Base-by-base conservation (phyloP, 2,888 invertebrate genomes). In the Cryptocephalus primarius region DNA sequence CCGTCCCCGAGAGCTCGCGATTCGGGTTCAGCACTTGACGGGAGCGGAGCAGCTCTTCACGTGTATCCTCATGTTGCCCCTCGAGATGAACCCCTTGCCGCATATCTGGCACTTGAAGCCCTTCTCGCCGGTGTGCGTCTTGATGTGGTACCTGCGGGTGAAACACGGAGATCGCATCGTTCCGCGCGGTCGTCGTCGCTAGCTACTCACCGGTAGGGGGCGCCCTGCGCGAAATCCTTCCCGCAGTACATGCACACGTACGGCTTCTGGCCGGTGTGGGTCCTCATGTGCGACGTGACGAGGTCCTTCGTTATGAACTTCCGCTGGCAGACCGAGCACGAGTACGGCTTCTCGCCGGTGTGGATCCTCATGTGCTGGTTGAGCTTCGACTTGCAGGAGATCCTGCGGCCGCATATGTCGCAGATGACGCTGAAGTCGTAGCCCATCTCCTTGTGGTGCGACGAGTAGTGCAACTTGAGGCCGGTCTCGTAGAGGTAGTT, bases 81-180 rank as follows among this genome's bases (percentile, higher is more conserved):
- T 48, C 2, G 50, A 50, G 33, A 50, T 52, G 66, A 79, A 80
- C n/a, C 76, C 77, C 60, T 78, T 77, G 8, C 39, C 52, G 43
- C 52, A 54, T 40, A 51, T 45, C 12, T 32, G 38, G 13, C 48
- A 55, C 4, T 32, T 33, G 39, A 50, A 52, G 1, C 55, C 54
- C 9, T 50, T 54, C 44, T 58, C 53, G 1, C 57, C 57, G 8
- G 50, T 56, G 42, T 59, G 57, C 10, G 45, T 38, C 36, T 60
- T 50, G 39, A 58, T 48, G 47, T 64, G 64, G 11, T 55, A 53
- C 1, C 44, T 58, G 55, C 8, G 56, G 51, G 43, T 2, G 6
- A 22, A 22, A 22, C 6, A 22, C 6, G 6, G 22, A 22, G 63
- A 63, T 6, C 48, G 48, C 36, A 22, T 4, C 6, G 22, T 6